Conservation (phyloP, 2,113 vertebrate species). For the Crypturellus undulatus region DNA sequence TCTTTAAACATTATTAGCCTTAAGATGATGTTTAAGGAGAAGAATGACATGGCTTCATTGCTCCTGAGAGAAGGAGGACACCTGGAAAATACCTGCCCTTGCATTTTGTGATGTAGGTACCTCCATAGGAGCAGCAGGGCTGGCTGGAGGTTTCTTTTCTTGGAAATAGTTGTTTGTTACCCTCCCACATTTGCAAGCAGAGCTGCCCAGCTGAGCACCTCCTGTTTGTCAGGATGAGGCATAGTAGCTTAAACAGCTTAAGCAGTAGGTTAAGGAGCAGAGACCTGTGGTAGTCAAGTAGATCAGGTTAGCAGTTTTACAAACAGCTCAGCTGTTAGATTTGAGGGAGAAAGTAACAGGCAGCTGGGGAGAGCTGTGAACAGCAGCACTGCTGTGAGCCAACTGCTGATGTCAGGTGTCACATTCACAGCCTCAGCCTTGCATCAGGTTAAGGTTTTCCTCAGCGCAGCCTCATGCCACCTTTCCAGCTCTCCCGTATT, state of each 20-base stretch:
- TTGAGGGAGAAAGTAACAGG: neutral
- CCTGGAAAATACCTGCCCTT: neutral
- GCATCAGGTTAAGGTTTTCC: neutral
- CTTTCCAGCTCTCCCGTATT: neutral
- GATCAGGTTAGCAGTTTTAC: neutral
- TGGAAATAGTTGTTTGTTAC: neutral
- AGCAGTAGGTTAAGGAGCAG: neutral
- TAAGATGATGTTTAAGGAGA: neutral
- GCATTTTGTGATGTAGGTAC: neutral
- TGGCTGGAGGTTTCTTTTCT: neutral
- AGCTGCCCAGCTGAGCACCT: neutral
- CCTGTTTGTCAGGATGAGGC: neutral
- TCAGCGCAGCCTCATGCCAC: neutral
- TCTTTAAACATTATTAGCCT: neutral
- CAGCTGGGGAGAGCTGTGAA: neutral
- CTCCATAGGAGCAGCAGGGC: constrained; percentile 10
- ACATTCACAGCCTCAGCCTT: neutral
- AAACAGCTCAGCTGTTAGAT: neutral
- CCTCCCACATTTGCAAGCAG: neutral
- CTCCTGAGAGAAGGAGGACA: neutral
- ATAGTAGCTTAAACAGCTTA: neutral
- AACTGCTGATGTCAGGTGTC: neutral
- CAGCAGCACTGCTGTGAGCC: neutral
- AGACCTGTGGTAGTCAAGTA: neutral
- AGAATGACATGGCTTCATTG: neutral